phyloP scores from a whole-genome alignment of 2,113 vertebrate genomes.

The Progne subis region DNA sequence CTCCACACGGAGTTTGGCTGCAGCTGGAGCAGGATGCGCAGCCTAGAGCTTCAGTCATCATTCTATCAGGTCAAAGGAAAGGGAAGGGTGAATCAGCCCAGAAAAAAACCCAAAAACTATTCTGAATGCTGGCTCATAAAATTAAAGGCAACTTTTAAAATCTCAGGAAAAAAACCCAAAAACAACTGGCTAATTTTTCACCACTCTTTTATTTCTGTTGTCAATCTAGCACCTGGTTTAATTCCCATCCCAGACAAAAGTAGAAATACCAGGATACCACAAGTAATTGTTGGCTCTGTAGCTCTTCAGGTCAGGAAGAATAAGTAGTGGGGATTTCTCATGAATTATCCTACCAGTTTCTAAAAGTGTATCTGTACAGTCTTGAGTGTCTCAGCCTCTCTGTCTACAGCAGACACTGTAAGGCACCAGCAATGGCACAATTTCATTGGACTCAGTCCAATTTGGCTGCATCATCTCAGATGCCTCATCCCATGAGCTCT shows the following conservation, averaged over 20 bases:
- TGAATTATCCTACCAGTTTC: neutral
- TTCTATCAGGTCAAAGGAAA: neutral
- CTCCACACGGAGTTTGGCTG: neutral
- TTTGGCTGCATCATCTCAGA: neutral
- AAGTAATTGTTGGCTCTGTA: neutral
- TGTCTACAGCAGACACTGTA: neutral
- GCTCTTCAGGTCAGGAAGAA: neutral
- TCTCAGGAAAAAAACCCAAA: neutral
- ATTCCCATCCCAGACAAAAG: neutral
- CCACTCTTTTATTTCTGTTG: neutral
- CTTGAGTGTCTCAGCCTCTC: neutral
- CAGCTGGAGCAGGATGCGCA: conserved; percentile 21
- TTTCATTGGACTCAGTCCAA: neutral
- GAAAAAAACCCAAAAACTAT: neutral
- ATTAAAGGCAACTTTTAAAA: neutral
- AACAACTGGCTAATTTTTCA: neutral
- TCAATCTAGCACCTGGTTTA: neutral
- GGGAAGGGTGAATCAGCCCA: neutral
- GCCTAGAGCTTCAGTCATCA: neutral
- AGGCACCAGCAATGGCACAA: neutral
- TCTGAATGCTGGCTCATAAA: neutral
- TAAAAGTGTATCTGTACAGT: neutral
- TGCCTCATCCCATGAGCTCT: neutral
- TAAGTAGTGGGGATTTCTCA: neutral
- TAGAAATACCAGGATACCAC: neutral